Base-by-base conservation (phyloP, 2,113 vertebrate genomes). In the Heteronetta atricapilla region DNA sequence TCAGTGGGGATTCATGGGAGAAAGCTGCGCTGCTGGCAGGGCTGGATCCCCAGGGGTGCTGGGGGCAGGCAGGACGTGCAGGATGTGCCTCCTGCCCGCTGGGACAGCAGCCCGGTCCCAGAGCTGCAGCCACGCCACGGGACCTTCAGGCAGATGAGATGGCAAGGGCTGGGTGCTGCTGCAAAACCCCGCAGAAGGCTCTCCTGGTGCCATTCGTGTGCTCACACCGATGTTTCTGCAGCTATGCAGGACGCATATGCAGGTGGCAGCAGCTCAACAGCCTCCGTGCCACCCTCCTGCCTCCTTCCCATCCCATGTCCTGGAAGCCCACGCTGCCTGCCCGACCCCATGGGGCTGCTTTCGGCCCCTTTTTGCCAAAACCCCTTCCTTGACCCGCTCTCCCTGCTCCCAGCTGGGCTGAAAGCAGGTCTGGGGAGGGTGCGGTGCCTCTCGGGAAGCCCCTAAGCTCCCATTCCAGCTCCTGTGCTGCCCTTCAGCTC, bases 331-430 rank as follows among this genome's bases (percentile, higher is more conserved):
- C 2, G 2, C 9, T 0, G 1, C 33, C 55, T 19, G 18, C 13
- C n/a, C 0, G 0, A 18, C 28, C 16, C 34, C 9, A 0, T 0
- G 1, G 56, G 26, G 34, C 20, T 0, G 0, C 28, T 29, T 93
- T 34, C 33, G 2, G 0, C 15, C 44, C 36, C 13, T 48, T 44
- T 36, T 42, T 80, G 33, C 38, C 25, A 25, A 64, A 74, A 64
- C 26, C n/a, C 19, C n/a, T 34, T 58, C 72, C 29, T 46, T 53
- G 28, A 34, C 13, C 60, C 13, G 12, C 5, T 84, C 52, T 12
- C 14, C 67, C 34, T 44, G 34, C 23, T 69, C 70, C 59, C 64
- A 63, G 48, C 40, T 25, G 36, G 52, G 40, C 31, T 56, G 68
- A 64, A 48, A 55, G 75, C 42, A 16, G 62, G 31, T 26, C 66